These are phyloP conservation scores for Vanessa cardui DNA, from an alignment of 2,888 invertebrate species.

Conservation along the genomic window DNA sequence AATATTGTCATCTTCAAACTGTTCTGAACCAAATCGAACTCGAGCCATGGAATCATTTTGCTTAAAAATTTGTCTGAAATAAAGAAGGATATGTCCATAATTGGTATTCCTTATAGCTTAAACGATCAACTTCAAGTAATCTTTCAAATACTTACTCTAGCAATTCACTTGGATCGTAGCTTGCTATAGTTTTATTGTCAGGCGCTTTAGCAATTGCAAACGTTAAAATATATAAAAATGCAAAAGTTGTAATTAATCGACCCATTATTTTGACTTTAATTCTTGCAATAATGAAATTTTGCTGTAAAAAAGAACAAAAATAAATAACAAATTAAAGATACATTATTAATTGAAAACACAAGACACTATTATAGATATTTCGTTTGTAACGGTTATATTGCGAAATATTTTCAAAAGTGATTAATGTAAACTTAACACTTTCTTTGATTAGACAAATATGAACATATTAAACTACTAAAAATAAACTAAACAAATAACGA, in stretches of 20 bases:
- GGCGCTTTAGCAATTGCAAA: constrained; percentile 14
- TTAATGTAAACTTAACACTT: too few species aligned
- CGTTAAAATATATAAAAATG: not conserved
- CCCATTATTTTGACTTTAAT: not conserved
- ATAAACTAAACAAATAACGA: too few species aligned
- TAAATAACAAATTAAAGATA: too few species aligned
- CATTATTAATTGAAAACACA: too few species aligned
- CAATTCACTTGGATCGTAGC: constrained; percentile 48
- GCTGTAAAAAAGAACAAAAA: too few species aligned
- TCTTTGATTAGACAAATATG: too few species aligned
- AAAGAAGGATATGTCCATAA: not conserved
- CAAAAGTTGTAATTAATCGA: not conserved
- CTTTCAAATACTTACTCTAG: constrained; percentile 46
- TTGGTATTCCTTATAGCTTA: too few species aligned
- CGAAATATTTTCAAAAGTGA: too few species aligned
- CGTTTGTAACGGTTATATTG: too few species aligned
- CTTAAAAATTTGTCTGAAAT: constrained; percentile 48
- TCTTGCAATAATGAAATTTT: not conserved
- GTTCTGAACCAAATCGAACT: constrained; percentile 42
- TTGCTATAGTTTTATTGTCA: constrained; percentile 32
- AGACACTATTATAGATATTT: too few species aligned
- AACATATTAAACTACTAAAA: too few species aligned
- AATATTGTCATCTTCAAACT: constrained; percentile 35
- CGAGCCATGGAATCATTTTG: constrained; percentile 38
- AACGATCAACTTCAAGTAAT: too few species aligned